phyloP scores from a whole-genome alignment of 2,797 vertebrate species.

The Glyptemys insculpta region DNA sequence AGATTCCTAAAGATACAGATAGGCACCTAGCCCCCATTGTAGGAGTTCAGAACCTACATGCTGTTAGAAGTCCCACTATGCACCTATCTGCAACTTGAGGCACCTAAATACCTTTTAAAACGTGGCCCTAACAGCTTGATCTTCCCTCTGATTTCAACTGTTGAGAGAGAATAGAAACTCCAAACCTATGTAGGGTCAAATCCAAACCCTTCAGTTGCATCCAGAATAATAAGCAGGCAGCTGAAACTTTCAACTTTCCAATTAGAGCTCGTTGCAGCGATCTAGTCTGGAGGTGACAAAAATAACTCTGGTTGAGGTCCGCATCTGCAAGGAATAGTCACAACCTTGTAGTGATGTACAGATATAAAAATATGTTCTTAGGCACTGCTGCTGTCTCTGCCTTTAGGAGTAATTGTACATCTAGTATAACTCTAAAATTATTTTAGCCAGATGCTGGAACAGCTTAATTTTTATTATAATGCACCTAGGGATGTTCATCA shows the following conservation, averaged over 20 bases:
- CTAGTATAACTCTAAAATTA: background rate
- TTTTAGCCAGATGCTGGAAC: background rate
- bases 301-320: background rate
- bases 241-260: background rate
- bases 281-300: background rate
- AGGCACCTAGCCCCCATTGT: background rate
- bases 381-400: background rate
- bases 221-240: background rate
- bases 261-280: background rate
- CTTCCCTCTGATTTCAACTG: background rate
- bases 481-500: background rate
- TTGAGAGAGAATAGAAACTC: background rate
- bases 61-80: background rate
- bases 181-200: background rate
- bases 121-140: background rate
- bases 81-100: background rate
- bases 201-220: background rate
- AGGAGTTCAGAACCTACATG: background rate
- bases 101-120: background rate
- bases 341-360: accelerated
- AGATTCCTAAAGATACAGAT: background rate
- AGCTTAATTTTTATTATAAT: background rate
- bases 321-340: accelerated
- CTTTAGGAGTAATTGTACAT: background rate
- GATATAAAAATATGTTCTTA: background rate